phyloP scores from a whole-genome alignment of 2,888 invertebrate genomes.

The Epinotia ramella region DNA sequence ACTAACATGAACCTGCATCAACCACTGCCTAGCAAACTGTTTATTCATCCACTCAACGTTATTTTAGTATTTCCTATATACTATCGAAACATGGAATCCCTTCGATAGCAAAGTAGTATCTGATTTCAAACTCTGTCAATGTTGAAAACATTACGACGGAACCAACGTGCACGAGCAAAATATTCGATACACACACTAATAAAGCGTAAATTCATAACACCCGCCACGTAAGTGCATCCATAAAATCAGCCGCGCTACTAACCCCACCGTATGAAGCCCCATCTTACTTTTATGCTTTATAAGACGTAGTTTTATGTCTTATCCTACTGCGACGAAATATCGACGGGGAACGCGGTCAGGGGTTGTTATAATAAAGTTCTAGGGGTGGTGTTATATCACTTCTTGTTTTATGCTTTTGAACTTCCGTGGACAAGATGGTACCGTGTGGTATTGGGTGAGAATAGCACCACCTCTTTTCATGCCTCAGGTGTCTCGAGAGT shows the following conservation, averaged over 20 bases:
- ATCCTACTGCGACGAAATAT: constrained; percentile 44
- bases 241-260: constrained; percentile 49
- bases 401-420: background rate
- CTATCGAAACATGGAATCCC: no score
- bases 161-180: background rate
- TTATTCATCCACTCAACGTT: no score
- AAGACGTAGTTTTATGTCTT: constrained; percentile 57
- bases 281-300: constrained; percentile 59
- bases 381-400: background rate
- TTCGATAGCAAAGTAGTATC: no score
- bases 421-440: background rate
- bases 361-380: constrained; percentile 14
- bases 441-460: background rate
- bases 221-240: constrained; percentile 40
- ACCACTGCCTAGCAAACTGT: no score
- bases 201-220: constrained; percentile 47
- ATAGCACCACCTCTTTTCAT: background rate
- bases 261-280: constrained; percentile 48
- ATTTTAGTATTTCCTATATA: no score
- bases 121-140: background rate
- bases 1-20: no score
- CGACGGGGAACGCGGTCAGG: constrained; percentile 14
- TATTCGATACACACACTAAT: constrained; percentile 32
- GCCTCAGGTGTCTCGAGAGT: background rate
- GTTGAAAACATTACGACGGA: constrained; percentile 20